Evolutionary conservation across 1,140 invertebrate species (phyloP).

Genomic region (Lepidotrigona ventralis): DNA sequence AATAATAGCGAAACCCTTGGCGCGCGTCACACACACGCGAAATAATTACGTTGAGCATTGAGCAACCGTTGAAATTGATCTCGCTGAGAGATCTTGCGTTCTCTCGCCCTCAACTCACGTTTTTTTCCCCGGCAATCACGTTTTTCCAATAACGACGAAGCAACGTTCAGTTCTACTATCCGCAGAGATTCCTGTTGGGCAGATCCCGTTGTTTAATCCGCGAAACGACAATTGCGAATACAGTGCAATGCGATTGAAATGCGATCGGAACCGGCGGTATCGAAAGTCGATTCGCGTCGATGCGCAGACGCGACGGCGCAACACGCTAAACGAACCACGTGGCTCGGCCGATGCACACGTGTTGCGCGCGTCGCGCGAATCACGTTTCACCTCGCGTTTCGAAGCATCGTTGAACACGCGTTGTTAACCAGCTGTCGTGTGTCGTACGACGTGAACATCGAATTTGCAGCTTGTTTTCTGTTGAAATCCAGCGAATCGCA

Average conservation of each 20-base stretch:
- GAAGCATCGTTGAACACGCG: neutral
- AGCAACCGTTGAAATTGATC: constrained; percentile 45
- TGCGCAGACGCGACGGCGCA: too few relatives aligned
- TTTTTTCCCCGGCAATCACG: neutral
- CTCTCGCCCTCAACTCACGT: neutral
- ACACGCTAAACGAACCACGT: neutral
- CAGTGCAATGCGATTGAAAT: neutral
- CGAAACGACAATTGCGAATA: too few relatives aligned
- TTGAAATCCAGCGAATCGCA: constrained; percentile 10
- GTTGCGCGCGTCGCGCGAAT: neutral
- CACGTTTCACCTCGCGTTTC: constrained; percentile 11
- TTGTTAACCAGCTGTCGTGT: neutral
- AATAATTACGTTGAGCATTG: constrained; percentile 50
- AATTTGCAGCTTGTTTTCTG: constrained; percentile 3
- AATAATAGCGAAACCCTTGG: constrained; percentile 46
- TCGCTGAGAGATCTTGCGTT: constrained; percentile 22
- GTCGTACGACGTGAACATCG: neutral
- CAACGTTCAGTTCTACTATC: neutral
- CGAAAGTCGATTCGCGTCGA: neutral
- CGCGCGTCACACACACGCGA: constrained; percentile 39
- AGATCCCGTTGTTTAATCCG: too few relatives aligned
- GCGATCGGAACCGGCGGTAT: neutral
- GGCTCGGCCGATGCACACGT: neutral
- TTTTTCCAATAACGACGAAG: neutral
- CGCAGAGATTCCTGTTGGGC: neutral